Base-by-base conservation (phyloP, 2,888 invertebrate genomes). In the Chaetoderma sp. region DNA sequence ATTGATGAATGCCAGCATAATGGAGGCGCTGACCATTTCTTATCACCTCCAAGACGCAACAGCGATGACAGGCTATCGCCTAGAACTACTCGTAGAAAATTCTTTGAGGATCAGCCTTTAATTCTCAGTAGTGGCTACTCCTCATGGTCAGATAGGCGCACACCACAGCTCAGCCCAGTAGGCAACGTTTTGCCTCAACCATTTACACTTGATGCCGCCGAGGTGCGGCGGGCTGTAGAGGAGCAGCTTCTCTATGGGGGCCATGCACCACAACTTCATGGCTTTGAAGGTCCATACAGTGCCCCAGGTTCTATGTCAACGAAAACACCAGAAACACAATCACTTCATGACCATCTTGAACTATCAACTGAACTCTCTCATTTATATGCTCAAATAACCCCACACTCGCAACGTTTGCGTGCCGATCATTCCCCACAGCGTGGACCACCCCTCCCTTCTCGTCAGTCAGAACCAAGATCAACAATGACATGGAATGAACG, bases 61-160 rank as follows among this genome's bases (percentile, higher is more conserved):
- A 74, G 73, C 49, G 60, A 65, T 28, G 76, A 78, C 30, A 68
- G 70, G 47, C 61, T 76, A 16, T 77, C 81, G 1, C 81, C 79
- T 0, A 65, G 70, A 32, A 68, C 79, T 4, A 79, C 80, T 16
- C 70, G 81, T 54, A 68, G 65, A 60, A 73, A 73, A 55, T 81
- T 81, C 61, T 81, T 81, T 63, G 80, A 76, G 33, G 65, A 73
- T 10, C 60, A 67, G 23, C 60, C 67, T 0, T 16, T 13, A 16
- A 4, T 33, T 1, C 10, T 56, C 2, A 39, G 55, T 1, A 49
- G 52, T 42, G 68, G 70, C 5, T 76, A 71, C 49, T 58, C 72
- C 49, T 75, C 78, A 18, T 78, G 76, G 79, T 74, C 78, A 0
- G 74, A 76, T 30, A 59, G 78, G 33, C 69, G 65, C 18, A 63